Percentiles rank a stretch among this genome's conserved stretches.
phyloP scores from a whole-genome alignment of 2,797 vertebrate species.

The Chaetodon trifasciatus region DNA sequence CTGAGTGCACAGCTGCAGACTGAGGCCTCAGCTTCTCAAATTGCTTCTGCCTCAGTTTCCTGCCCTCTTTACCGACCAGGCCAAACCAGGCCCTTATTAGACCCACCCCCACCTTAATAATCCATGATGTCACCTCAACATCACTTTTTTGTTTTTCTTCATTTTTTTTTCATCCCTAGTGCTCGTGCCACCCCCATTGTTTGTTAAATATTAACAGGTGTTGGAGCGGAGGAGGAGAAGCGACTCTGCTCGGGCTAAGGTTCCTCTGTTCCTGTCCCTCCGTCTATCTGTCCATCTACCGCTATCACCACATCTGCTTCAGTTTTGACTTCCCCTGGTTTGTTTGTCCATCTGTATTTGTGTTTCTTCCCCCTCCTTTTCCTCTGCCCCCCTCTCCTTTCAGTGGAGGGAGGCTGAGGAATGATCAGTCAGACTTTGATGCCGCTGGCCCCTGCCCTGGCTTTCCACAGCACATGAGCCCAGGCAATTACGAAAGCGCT shows the following conservation, averaged over 20 bases:
- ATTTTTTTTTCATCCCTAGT: conserved; percentile 44
- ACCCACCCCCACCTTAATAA: conserved; percentile 81
- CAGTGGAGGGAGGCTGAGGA: conserved; percentile 73
- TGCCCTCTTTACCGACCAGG: conserved; percentile 75
- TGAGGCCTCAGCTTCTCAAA: conserved; percentile 83
- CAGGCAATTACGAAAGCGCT: conserved; percentile 79
- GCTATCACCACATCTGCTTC: conserved; percentile 84
- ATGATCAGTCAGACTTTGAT: conserved; percentile 85
- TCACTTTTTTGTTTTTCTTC: conserved; percentile 67
- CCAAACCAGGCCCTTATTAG: conserved; percentile 78
- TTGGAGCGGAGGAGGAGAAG: conserved; percentile 40
- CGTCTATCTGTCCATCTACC: conserved; percentile 66
- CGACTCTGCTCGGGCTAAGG: conserved; percentile 20
- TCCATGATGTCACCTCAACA: conserved; percentile 84
- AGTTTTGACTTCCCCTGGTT: conserved; percentile 79
- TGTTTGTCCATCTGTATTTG: conserved; percentile 86
- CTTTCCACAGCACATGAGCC: conserved; percentile 82
- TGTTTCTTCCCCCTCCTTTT: conserved; percentile 63
- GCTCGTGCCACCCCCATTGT: conserved; percentile 67
- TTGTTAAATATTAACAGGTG: conserved; percentile 85
- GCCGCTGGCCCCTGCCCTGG: conserved; percentile 78
- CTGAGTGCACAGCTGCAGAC: conserved; percentile 83
- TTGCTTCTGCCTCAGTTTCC: conserved; percentile 85
- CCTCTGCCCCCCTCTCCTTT: conserved; percentile 40
- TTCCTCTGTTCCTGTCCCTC: conserved; percentile 54